These are phyloP conservation scores for Poeciliopsis turneri DNA, from an alignment of 2,797 vertebrate species.

Conservation along the genomic window DNA sequence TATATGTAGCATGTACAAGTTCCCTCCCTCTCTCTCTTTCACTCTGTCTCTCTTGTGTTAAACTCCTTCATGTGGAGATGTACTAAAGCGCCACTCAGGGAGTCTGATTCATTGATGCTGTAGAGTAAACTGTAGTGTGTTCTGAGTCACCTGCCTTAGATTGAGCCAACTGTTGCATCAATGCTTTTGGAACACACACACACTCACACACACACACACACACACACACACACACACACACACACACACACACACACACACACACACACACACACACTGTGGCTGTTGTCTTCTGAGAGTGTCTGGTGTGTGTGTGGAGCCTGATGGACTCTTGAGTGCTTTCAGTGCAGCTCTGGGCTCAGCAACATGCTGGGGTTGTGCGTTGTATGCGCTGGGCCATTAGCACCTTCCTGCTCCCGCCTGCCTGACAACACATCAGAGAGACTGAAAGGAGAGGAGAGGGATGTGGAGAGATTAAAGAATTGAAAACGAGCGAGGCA, in stretches of 20 bases:
- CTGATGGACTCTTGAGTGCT: constrained; percentile 31
- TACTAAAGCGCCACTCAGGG: constrained; percentile 19
- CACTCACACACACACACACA: background rate
- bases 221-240: constrained; percentile 5
- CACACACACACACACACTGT: background rate
- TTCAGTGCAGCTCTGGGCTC: constrained; percentile 60
- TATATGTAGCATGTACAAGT: background rate
- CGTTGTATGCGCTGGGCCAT: constrained; percentile 34
- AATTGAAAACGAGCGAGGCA: constrained; percentile 63
- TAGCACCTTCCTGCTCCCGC: constrained; percentile 55
- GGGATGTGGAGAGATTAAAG: constrained; percentile 64
- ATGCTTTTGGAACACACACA: constrained; percentile 2
- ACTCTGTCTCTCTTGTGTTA: constrained; percentile 1
- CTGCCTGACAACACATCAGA: constrained; percentile 64
- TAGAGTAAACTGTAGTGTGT: constrained; percentile 8
- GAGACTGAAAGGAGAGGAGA: constrained; percentile 54
- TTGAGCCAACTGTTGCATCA: constrained; percentile 1
- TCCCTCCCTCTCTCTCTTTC: background rate
- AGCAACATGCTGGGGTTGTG: constrained; percentile 21
- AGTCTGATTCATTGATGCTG: constrained; percentile 3
- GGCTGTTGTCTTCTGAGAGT: constrained; percentile 45
- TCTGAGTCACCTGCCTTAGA: constrained; percentile 20
- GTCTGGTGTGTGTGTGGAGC: background rate
- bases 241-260: background rate
- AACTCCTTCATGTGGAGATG: constrained; percentile 23